A percentile compares a stretch with the other conserved stretches of the same genome.
Evolutionary conservation across 2,113 vertebrate genomes (phyloP).

Genomic region (Calypte anna): DNA sequence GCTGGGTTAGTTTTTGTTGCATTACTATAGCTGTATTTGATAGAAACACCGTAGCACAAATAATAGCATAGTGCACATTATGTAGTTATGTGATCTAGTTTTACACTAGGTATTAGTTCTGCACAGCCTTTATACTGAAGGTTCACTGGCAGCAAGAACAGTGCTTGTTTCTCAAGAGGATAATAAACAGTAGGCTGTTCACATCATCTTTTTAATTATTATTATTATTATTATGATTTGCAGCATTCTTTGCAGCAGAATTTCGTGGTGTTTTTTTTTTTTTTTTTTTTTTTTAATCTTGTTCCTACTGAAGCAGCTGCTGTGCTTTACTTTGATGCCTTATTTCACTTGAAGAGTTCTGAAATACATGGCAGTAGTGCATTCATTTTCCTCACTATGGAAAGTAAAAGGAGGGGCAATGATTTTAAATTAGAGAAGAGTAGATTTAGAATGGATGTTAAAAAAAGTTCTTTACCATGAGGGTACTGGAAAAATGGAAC

Average conservation of each 20-base stretch:
- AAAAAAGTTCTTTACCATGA: too few species aligned
- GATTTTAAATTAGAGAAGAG: too few species aligned
- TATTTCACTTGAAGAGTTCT: neutral
- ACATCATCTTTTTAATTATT: neutral
- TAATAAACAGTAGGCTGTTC: neutral
- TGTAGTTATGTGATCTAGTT: neutral
- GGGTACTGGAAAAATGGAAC: too few species aligned
- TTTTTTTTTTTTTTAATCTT: neutral
- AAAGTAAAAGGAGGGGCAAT: neutral
- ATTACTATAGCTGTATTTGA: neutral
- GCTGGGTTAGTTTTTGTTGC: neutral
- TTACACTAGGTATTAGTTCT: neutral
- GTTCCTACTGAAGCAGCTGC: neutral
- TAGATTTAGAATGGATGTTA: too few species aligned
- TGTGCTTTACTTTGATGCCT: neutral
- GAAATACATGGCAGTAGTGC: neutral
- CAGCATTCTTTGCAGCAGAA: neutral
- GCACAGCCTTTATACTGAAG: neutral
- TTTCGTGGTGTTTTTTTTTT: neutral
- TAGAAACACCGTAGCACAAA: neutral
- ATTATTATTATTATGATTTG: neutral
- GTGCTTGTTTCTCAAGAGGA: slow-evolving; percentile 23
- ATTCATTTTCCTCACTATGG: neutral
- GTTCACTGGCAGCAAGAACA: neutral
- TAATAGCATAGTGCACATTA: neutral